Evolutionary conservation across 2,113 vertebrate species (phyloP).

Genomic region (Oreotrochilus melanogaster): DNA sequence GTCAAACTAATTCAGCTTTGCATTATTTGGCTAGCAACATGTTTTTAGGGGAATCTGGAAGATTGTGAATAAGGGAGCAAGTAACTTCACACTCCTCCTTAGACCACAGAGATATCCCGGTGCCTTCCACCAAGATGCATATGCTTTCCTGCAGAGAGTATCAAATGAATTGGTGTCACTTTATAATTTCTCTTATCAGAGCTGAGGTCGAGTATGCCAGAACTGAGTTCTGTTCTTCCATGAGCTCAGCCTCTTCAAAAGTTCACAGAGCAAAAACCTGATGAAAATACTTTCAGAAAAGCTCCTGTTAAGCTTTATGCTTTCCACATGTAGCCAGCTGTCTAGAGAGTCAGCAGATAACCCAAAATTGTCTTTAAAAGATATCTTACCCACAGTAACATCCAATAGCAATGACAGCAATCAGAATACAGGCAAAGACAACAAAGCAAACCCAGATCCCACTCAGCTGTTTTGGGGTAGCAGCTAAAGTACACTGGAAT

Average conservation of each 20-base stretch:
- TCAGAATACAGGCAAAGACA: not conserved
- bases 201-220: not conserved
- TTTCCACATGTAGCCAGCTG: not conserved
- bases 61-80: not conserved
- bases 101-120: not conserved
- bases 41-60: not conserved
- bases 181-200: not conserved
- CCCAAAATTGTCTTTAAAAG: not conserved
- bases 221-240: not conserved
- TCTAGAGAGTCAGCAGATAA: not conserved
- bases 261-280: not conserved
- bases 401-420: not conserved
- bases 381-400: not conserved
- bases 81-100: not conserved
- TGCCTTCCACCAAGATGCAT: not conserved
- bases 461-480: not conserved
- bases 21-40: not conserved
- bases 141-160: not conserved
- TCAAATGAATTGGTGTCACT: not conserved
- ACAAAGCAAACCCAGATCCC: not conserved
- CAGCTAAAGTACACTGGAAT: not conserved
- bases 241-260: not conserved
- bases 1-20: not conserved
- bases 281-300: not conserved
- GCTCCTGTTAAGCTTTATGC: not conserved